These are phyloP conservation scores for Mimumesa dahlbomi DNA, from an alignment of 2,888 invertebrate genomes.

Conservation along the genomic window DNA sequence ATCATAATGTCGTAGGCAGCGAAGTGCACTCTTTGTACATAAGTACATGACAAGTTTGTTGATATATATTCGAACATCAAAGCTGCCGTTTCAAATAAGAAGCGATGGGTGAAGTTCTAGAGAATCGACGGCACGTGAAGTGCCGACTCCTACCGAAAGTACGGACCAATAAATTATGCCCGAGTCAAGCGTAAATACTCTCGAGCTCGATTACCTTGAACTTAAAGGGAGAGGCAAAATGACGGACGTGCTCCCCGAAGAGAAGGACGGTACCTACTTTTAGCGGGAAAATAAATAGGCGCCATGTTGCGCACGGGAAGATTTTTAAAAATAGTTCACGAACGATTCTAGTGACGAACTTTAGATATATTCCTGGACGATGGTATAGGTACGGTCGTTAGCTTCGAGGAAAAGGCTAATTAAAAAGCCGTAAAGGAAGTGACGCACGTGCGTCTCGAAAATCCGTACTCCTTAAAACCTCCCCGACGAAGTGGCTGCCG, in stretches of 20 bases:
- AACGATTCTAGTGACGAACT: conserved; percentile 18
- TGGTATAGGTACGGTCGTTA: conserved; percentile 53
- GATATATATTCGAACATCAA: conserved; percentile 43
- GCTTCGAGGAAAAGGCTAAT: conserved; percentile 63
- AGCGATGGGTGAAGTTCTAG: conserved; percentile 8
- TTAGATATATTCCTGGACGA: conserved; percentile 7
- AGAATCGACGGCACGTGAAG: conserved; percentile 41
- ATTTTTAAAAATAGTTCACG: conserved; percentile 49
- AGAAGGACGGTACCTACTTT: conserved; percentile 50
- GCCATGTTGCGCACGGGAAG: conserved; percentile 44
- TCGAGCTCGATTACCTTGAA: conserved; percentile 61
- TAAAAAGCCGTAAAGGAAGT: conserved; percentile 68
- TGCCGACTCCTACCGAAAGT: conserved; percentile 27
- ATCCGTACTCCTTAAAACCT: conserved; percentile 7
- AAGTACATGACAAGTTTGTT: conserved; percentile 1
- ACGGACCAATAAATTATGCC: conserved; percentile 51
- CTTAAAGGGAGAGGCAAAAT: conserved; percentile 41
- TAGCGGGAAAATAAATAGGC: conserved; percentile 63
- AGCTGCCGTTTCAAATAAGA: conserved; percentile 44
- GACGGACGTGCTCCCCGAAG: conserved; percentile 30
- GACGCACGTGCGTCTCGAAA: conserved; percentile 53
- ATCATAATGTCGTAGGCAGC: conserved; percentile 27
- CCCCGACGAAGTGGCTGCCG: background rate
- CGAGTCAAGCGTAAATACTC: conserved; percentile 52
- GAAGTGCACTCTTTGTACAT: conserved; percentile 12